Conservation (phyloP, 2,888 invertebrate species). For the Macaria notata region DNA sequence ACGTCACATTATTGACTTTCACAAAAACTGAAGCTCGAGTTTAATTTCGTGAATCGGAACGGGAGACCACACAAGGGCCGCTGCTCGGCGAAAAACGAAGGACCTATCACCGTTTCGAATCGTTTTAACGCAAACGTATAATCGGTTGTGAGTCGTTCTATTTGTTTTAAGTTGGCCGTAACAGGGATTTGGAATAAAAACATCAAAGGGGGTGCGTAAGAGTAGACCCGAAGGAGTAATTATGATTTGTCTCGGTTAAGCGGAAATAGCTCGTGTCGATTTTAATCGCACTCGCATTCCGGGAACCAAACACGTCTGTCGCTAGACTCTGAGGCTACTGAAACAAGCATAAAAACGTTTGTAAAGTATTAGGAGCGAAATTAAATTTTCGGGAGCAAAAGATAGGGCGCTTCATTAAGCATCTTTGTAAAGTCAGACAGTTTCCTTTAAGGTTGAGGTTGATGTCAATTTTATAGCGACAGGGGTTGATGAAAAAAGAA, state of each 20-base stretch:
- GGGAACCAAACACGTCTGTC: conserved; percentile 49
- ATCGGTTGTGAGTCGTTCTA: conserved; percentile 75
- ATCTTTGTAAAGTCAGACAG: no score
- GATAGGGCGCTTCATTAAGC: no score
- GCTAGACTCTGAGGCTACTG: conserved; percentile 41
- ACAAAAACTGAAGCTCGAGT: conserved; percentile 48
- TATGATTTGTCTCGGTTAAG: conserved; percentile 78
- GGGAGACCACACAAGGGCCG: conserved; percentile 67
- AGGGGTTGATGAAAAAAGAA: no score
- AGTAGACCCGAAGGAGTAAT: conserved; percentile 76
- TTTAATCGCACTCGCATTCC: conserved; percentile 72
- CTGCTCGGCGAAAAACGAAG: conserved; percentile 61
- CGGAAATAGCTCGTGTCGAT: conserved; percentile 80
- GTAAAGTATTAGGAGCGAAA: neutral
- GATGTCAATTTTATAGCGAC: no score
- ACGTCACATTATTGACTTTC: conserved; percentile 58
- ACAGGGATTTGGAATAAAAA: conserved; percentile 77
- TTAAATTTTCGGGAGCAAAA: neutral
- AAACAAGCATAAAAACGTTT: neutral
- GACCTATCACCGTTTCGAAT: conserved; percentile 78
- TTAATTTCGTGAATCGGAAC: conserved; percentile 36
- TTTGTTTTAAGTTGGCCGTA: conserved; percentile 81
- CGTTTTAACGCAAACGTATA: conserved; percentile 78
- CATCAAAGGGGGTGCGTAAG: conserved; percentile 79
- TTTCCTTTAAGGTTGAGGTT: no score